Evolutionary conservation across 53 echinoderm and acorn worm genomes (phyloP).

Genomic region (Stichopus horrens): DNA sequence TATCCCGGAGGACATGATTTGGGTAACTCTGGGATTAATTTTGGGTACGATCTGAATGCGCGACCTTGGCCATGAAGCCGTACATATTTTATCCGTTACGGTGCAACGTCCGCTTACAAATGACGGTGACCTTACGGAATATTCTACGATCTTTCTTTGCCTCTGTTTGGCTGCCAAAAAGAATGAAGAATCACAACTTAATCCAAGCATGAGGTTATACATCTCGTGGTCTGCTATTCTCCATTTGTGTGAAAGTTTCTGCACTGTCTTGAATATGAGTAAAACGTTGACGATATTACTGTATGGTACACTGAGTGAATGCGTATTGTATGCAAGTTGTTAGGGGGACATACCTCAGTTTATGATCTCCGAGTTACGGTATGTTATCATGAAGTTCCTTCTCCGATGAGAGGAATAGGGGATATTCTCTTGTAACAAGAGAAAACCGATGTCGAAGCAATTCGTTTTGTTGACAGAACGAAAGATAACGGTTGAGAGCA

Average conservation of each 20-base stretch:
- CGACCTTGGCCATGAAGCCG: conserved; percentile 29
- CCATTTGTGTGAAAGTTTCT: too few relatives aligned
- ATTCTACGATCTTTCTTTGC: background rate
- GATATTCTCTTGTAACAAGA: background rate
- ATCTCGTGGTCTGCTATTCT: too few relatives aligned
- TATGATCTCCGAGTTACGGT: too few relatives aligned
- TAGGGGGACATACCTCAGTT: too few relatives aligned
- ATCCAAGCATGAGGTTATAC: background rate
- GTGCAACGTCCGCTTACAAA: conserved; percentile 34
- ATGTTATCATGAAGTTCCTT: background rate
- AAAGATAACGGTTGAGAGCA: too few relatives aligned
- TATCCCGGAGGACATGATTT: conserved; percentile 34
- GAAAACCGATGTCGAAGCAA: background rate
- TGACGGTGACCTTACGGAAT: conserved; percentile 13
- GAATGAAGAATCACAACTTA: background rate
- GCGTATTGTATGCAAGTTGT: too few relatives aligned
- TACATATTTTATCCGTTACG: background rate
- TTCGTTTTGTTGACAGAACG: background rate
- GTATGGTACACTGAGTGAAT: too few relatives aligned
- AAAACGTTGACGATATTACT: too few relatives aligned
- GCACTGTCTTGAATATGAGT: too few relatives aligned
- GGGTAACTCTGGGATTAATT: conserved; percentile 11
- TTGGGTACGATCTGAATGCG: conserved; percentile 12
- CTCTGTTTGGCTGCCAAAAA: background rate
- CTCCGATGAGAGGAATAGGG: background rate